Evolutionary conservation across 2,888 invertebrate genomes (phyloP).

Genomic region (Hoplodrina ambigua): DNA sequence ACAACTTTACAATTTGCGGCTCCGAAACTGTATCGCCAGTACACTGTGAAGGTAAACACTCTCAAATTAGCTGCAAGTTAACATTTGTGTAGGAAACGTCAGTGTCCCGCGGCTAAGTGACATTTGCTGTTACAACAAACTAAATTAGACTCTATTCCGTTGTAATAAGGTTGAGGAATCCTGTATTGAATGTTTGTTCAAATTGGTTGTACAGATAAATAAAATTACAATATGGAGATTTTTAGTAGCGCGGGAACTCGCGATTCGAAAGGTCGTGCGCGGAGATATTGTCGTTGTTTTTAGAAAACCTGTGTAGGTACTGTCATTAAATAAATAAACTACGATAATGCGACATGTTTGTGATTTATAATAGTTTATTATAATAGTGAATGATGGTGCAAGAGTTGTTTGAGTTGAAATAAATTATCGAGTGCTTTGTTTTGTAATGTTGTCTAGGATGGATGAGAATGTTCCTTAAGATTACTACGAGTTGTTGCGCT

Average conservation of each 20-base stretch:
- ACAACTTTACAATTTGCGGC: conserved; percentile 58
- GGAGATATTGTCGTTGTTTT: not conserved
- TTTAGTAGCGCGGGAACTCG: conserved; percentile 82
- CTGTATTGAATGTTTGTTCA: conserved; percentile 3
- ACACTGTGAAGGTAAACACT: conserved; percentile 47
- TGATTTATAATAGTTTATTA: not conserved
- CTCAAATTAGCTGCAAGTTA: conserved; percentile 46
- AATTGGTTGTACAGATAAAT: conserved; percentile 34
- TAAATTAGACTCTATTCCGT: conserved; percentile 35
- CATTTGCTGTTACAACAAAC: conserved; percentile 11
- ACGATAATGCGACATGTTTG: not conserved
- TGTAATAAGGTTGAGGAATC: conserved; percentile 20
- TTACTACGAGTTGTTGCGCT: conserved; percentile 20
- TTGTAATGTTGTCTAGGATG: conserved; percentile 3
- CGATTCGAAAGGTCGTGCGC: conserved; percentile 62
- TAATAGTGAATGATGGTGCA: conserved; percentile 2
- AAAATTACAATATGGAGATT: conserved; percentile 52
- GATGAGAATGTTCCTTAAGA: conserved; percentile 23
- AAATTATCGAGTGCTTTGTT: conserved; percentile 26
- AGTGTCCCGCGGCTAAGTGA: conserved; percentile 32
- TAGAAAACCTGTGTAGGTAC: conserved; percentile 6
- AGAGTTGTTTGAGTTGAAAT: conserved; percentile 15
- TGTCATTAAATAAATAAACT: conserved; percentile 3
- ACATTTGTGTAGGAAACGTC: conserved; percentile 63
- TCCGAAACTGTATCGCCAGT: conserved; percentile 26